Evolutionary conservation across 1,140 invertebrate species (phyloP).

Genomic region (Macrotrachela quadricornifera): DNA sequence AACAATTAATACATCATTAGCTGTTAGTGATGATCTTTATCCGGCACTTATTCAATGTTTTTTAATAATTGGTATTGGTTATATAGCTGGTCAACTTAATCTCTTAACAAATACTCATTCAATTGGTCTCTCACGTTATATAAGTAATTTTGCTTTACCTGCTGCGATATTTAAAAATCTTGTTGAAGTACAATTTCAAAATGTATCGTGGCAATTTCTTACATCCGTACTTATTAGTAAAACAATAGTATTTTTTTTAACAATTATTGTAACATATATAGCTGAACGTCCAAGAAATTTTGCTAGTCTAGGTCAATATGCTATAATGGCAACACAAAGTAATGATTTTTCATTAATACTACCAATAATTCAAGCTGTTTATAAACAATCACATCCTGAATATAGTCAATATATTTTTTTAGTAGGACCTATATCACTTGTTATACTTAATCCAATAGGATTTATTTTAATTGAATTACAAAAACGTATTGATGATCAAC

Average conservation of each 20-base stretch:
- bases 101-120: constrained; percentile 59
- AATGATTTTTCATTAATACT: constrained; percentile 94
- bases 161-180: constrained; percentile 72
- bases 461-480: constrained; percentile 58
- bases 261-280: constrained; percentile 52
- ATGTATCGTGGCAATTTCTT: constrained; percentile 69
- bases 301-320: constrained; percentile 64
- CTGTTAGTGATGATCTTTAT: constrained; percentile 39
- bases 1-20: no score
- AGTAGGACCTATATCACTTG: constrained; percentile 71
- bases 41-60: constrained; percentile 73
- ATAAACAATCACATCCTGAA: constrained; percentile 51
- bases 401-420: constrained; percentile 74
- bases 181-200: constrained; percentile 54
- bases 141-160: constrained; percentile 73
- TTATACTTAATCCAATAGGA: constrained; percentile 73
- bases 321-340: constrained; percentile 82
- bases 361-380: constrained; percentile 50
- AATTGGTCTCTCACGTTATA: constrained; percentile 74
- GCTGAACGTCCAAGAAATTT: constrained; percentile 54
- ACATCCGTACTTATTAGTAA: constrained; percentile 61
- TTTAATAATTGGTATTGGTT: constrained; percentile 67
- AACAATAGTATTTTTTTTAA: constrained; percentile 56
- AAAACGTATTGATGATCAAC: constrained; percentile 22
- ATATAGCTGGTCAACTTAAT: constrained; percentile 60